Percentiles rank a stretch among this genome's conserved stretches.
Conservation (phyloP, 2,113 vertebrate genomes). For the Eidolon helvum region DNA sequence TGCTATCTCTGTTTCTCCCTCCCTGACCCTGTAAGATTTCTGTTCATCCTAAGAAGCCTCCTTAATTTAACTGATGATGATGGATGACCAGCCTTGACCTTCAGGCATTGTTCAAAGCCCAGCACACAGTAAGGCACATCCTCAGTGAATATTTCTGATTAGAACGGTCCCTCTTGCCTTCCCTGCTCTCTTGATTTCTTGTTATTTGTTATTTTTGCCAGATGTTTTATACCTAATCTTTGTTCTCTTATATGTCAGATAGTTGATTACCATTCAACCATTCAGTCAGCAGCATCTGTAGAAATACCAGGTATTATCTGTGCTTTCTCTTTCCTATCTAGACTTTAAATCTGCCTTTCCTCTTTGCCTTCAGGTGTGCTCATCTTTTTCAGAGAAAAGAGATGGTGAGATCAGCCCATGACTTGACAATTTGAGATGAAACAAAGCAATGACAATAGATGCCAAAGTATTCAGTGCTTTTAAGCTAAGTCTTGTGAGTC, state of each 20-base stretch:
- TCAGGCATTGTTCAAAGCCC: neutral
- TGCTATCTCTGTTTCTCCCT: neutral
- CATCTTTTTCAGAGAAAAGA: neutral
- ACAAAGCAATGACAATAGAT: neutral
- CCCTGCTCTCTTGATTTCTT: neutral
- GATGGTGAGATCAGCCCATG: neutral
- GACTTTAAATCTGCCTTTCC: neutral
- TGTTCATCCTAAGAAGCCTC: neutral
- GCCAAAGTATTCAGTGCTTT: neutral
- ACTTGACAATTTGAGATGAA: neutral
- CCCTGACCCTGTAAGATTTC: neutral
- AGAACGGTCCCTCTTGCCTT: neutral
- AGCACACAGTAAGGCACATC: neutral
- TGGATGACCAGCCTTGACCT: neutral
- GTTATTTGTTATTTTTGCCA: neutral
- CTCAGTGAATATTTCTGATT: neutral
- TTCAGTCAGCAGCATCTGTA: neutral
- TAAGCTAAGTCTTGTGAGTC: neutral
- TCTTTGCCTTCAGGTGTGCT: neutral
- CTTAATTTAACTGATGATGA: neutral
- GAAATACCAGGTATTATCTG: neutral
- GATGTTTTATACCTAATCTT: neutral
- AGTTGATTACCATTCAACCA: neutral
- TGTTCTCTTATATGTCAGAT: neutral
- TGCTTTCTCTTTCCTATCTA: neutral